Evolutionary conservation across 1,140 invertebrate genomes (phyloP), one percentile per base, ranked within the genome.

Genomic region (Pogonognathellus flavescens): DNA sequence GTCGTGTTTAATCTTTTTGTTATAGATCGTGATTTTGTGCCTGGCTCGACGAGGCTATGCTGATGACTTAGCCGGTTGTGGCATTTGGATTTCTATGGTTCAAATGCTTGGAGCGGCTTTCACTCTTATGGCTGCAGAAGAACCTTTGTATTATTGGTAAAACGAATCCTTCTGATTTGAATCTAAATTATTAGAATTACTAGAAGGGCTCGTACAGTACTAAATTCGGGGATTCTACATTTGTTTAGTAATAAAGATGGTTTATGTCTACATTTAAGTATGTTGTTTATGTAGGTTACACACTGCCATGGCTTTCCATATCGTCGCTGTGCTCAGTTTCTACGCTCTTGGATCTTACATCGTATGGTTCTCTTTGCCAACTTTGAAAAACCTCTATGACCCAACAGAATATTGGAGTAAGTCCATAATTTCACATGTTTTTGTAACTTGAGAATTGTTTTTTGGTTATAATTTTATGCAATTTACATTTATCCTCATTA

Each of bases 241-340:
- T 41, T 41, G 6, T 41, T 1, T 41, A 41, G 31, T 41, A 6
- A 41, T 41, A 41, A 41, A 6, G 31, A 41, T 41, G 1, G 31
- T 41, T 41, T 41, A 18, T 80, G n/a, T 14, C 8, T 50, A 8
- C 22, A 49, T 80, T 41, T 52, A n/a, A 25, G 49, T 49, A 60
- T 25, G 6, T 59, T 55, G 55, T 13, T 25, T 83, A 31, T 41
- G 13, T 14, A 83, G 82, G 82, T 50, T 83, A 22, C 82, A 83
- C 59, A 83, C 59, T 59, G 59, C 55, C n/a, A 83, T 83, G 82
- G 59, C 55, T 22, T 62, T 83, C 18, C 82, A 83, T 16, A 83
- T 83, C 31, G 41, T 83, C 6, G 25, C 82, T n/a, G 55, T 83
- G 18, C 13, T 83, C 1, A 60, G 82, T 50, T 60, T 60, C 59